phyloP scores from a whole-genome alignment of 2,113 vertebrate species.

The Periophthalmodon schlosseri region DNA sequence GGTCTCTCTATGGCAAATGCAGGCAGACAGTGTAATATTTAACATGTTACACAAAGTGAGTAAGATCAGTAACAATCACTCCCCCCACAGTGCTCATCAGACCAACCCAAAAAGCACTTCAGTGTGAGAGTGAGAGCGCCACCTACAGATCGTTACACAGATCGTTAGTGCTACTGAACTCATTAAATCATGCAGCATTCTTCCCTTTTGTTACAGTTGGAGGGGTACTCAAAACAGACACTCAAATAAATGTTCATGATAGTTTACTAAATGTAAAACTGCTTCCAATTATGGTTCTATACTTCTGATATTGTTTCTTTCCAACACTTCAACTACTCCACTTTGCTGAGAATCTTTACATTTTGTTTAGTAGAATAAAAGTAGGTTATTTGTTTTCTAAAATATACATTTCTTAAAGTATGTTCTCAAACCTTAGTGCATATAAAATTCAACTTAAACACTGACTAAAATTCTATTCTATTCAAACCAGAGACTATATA shows the following conservation, averaged over 20 bases:
- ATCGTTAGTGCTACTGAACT: neutral
- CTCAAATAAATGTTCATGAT: neutral
- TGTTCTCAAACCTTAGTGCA: neutral
- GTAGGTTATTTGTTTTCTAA: too few relatives aligned
- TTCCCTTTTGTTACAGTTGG: neutral
- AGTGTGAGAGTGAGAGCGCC: neutral
- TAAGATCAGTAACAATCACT: slow-evolving; percentile 1
- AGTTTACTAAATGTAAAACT: neutral
- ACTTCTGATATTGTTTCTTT: too few relatives aligned
- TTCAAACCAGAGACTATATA: too few relatives aligned
- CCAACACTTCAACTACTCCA: too few relatives aligned
- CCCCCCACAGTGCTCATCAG: neutral
- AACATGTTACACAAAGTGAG: neutral
- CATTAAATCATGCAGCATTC: neutral
- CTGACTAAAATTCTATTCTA: neutral
- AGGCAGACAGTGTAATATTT: neutral
- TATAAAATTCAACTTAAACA: neutral
- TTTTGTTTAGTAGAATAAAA: too few relatives aligned
- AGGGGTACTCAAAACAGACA: neutral
- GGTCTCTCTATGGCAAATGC: neutral
- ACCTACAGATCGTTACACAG: neutral
- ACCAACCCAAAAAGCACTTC: neutral
- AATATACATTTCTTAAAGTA: too few relatives aligned
- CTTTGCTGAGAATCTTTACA: too few relatives aligned
- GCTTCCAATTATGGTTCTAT: neutral